phyloP scores from a whole-genome alignment of 2,888 invertebrate species.

The Pyrgus malvae region DNA sequence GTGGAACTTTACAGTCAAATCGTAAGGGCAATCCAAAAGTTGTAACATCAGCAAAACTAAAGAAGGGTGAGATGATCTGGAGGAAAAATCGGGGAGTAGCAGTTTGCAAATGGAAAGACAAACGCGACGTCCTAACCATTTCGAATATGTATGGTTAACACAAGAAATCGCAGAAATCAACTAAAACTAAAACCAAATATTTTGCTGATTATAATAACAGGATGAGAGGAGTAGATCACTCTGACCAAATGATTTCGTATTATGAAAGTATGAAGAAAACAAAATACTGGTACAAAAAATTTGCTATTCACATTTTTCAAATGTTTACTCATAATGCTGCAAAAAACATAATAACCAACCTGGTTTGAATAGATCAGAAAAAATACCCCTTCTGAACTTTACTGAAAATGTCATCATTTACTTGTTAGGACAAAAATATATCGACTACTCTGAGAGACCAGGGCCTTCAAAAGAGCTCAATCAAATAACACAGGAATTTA shows the following conservation, averaged over 20 bases:
- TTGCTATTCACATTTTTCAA: background rate
- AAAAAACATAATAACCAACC: slow-evolving; percentile 9
- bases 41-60: background rate
- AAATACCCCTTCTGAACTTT: background rate
- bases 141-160: slow-evolving; percentile 24
- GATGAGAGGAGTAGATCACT: background rate
- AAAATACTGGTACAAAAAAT: background rate
- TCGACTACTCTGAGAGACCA: background rate
- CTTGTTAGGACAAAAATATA: background rate
- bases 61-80: background rate
- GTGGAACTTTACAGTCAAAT: background rate
- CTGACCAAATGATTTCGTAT: background rate
- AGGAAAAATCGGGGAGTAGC: background rate
- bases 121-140: slow-evolving; percentile 26
- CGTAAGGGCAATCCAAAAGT: slow-evolving; percentile 1
- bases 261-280: background rate
- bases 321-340: slow-evolving; percentile 16
- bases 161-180: background rate
- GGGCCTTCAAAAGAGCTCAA: background rate
- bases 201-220: background rate
- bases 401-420: background rate
- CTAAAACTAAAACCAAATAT: background rate
- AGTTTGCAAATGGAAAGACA: slow-evolving; percentile 18
- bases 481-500: slow-evolving; percentile 3
- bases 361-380: background rate